phyloP scores from a whole-genome alignment of 2,797 vertebrate genomes.

The Choloepus didactylus region DNA sequence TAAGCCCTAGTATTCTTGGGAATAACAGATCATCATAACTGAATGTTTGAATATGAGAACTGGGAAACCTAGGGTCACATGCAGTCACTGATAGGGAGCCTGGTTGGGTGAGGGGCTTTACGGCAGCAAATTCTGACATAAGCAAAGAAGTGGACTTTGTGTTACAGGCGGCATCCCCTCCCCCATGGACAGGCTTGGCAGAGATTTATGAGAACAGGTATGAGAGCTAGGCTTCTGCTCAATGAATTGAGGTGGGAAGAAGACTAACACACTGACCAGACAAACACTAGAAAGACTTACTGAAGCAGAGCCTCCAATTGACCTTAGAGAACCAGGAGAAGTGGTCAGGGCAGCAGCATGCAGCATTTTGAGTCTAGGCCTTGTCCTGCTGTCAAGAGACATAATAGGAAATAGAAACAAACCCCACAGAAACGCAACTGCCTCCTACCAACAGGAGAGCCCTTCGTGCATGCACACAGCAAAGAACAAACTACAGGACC shows the following conservation, averaged over 20 bases:
- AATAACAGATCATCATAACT: neutral
- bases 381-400: constrained; percentile 12
- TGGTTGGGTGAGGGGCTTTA: neutral
- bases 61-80: neutral
- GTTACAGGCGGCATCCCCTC: neutral
- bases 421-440: neutral
- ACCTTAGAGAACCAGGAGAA: neutral
- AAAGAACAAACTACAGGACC: neutral
- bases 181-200: neutral
- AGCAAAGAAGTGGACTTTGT: neutral
- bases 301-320: neutral
- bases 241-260: neutral
- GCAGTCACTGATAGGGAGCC: neutral
- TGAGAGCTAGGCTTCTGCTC: constrained; percentile 1
- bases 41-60: neutral
- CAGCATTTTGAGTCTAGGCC: neutral
- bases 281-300: constrained; percentile 20
- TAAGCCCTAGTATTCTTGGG: neutral
- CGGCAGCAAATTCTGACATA: neutral
- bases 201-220: neutral
- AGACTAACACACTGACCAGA: neutral
- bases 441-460: neutral
- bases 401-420: constrained; percentile 16
- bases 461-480: neutral
- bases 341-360: neutral